Conservation (phyloP, 2,888 invertebrate genomes). For the Conus canariensis region DNA sequence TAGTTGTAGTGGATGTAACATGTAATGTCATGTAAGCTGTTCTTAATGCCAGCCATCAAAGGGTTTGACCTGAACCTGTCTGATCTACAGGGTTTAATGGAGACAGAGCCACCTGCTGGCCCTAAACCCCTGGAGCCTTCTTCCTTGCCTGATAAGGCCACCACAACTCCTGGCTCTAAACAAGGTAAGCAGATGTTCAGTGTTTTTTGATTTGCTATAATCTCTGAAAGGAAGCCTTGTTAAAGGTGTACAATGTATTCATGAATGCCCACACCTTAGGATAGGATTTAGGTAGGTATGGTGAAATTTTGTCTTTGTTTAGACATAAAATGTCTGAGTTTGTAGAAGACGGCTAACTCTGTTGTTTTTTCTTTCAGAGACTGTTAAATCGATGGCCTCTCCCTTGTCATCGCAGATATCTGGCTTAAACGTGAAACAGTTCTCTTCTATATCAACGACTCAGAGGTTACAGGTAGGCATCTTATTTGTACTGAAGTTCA, state of each 20-base stretch:
- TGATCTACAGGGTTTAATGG: neutral
- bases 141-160: neutral
- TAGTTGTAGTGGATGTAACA: too few species aligned
- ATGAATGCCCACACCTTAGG: too few species aligned
- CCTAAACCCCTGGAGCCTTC: neutral
- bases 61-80: too few species aligned
- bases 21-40: too few species aligned
- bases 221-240: too few species aligned
- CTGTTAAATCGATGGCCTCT: neutral
- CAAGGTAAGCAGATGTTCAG: neutral
- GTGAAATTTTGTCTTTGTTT: too few species aligned
- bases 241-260: too few species aligned
- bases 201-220: neutral
- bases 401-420: neutral
- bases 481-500: neutral
- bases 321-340: too few species aligned
- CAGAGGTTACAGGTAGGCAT: neutral
- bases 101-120: neutral
- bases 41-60: too few species aligned
- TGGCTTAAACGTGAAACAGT: neutral
- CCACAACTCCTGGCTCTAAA: neutral
- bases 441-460: neutral
- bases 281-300: too few species aligned
- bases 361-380: neutral
- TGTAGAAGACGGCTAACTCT: too few species aligned